Conservation (phyloP, 2,888 invertebrate genomes). For the Amitus sp. region DNA sequence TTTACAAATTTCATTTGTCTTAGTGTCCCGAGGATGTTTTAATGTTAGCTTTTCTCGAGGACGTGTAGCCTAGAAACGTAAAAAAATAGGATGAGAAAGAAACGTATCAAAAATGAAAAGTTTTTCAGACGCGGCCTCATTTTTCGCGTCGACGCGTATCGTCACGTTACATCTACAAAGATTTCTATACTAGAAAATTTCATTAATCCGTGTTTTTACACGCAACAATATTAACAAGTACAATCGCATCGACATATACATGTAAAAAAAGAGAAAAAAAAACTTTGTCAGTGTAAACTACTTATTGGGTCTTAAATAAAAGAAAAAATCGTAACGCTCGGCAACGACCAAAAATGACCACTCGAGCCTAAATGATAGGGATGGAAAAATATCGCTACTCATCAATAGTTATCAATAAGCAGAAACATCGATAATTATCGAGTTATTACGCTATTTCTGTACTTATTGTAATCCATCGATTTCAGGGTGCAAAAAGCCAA, state of each 20-base stretch:
- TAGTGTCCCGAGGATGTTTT: background rate
- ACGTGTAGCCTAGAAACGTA: slow-evolving; percentile 2
- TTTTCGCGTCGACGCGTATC: background rate
- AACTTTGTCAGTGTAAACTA: background rate
- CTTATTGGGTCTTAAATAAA: background rate
- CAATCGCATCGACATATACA: slow-evolving; percentile 24
- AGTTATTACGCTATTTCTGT: too few relatives aligned
- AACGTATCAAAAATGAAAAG: slow-evolving; percentile 1
- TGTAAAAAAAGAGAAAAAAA: too few relatives aligned
- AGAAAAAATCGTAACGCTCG: background rate
- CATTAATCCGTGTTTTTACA: slow-evolving; percentile 16
- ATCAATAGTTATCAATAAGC: too few relatives aligned
- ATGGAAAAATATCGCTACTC: too few relatives aligned
- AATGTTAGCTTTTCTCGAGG: background rate
- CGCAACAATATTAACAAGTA: slow-evolving; percentile 39
- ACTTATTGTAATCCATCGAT: too few relatives aligned
- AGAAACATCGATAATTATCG: too few relatives aligned
- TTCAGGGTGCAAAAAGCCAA: too few relatives aligned
- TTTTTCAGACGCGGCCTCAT: too few relatives aligned
- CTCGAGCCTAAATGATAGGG: slow-evolving; percentile 7
- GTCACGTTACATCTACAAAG: slow-evolving; percentile 4
- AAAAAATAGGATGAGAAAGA: slow-evolving; percentile 10
- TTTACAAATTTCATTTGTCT: slow-evolving; percentile 8
- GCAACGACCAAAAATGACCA: slow-evolving; percentile 7
- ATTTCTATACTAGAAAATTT: slow-evolving; percentile 36